phyloP scores from a whole-genome alignment of 2,113 vertebrate species.

The Nycticryphes semicollaris region DNA sequence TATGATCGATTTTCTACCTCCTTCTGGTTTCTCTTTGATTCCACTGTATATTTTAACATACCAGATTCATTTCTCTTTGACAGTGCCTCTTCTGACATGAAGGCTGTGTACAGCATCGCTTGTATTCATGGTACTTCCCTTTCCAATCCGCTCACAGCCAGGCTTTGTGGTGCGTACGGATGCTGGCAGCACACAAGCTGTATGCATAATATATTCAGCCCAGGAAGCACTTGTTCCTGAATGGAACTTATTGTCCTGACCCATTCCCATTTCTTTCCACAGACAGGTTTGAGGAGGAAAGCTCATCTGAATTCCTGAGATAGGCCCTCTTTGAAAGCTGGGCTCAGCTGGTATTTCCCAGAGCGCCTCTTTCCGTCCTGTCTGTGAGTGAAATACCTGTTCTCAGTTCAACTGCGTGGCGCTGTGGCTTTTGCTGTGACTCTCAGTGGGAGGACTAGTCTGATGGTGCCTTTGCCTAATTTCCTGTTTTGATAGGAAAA shows the following conservation, averaged over 20 bases:
- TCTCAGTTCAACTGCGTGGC: neutral
- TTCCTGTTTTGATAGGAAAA: neutral
- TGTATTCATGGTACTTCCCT: neutral
- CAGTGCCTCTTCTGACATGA: constrained; percentile 21
- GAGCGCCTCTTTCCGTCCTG: neutral
- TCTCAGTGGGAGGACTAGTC: neutral
- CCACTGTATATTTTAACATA: neutral
- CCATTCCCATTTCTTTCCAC: neutral
- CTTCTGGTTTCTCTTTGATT: constrained; percentile 33
- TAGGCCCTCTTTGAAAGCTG: neutral
- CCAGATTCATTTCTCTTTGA: neutral
- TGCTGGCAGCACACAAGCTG: neutral
- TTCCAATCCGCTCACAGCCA: neutral
- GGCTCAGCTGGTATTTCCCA: neutral
- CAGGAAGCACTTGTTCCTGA: constrained; percentile 41
- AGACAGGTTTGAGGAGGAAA: neutral
- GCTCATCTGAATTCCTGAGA: neutral
- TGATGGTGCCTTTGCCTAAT: neutral
- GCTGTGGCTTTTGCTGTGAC: neutral
- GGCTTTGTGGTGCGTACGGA: constrained; percentile 8
- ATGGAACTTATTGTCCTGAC: neutral
- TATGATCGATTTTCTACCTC: constrained; percentile 35
- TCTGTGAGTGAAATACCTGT: neutral
- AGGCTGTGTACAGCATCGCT: neutral
- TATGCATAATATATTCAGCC: neutral